Evolutionary conservation across 35 echinoderm and acorn worm genomes (phyloP).

Genomic region (Ptychodera flava): DNA sequence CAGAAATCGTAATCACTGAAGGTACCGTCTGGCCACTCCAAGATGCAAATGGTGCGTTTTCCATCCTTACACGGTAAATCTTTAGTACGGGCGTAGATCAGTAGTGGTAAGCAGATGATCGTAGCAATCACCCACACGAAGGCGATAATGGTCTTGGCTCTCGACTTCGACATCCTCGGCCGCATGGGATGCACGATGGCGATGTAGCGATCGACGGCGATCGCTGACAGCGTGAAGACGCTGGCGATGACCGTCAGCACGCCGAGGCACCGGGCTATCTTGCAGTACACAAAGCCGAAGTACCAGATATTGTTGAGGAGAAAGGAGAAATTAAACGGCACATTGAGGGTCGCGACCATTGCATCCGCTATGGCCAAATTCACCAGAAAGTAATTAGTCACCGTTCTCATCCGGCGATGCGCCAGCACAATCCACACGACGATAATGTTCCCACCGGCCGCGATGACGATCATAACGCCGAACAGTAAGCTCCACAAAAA

Average conservation of each 20-base stretch:
- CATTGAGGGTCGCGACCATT: constrained; percentile 61
- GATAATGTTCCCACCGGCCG: constrained; percentile 70
- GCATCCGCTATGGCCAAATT: constrained; percentile 86
- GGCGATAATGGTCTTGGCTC: not conserved
- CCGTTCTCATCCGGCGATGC: constrained; percentile 76
- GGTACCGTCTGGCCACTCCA: not conserved
- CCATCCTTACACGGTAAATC: not conserved
- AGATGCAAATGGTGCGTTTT: not conserved
- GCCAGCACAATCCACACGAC: constrained; percentile 92
- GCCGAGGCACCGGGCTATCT: constrained; percentile 44
- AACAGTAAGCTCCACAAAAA: constrained; percentile 57
- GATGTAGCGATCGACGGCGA: constrained; percentile 75
- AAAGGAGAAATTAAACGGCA: constrained; percentile 45
- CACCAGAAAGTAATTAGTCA: constrained; percentile 87
- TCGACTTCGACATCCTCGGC: constrained; percentile 51
- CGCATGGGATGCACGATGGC: constrained; percentile 81
- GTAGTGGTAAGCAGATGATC: not conserved
- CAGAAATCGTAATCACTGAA: not conserved
- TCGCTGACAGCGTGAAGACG: constrained; percentile 65
- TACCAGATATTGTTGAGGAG: constrained; percentile 60
- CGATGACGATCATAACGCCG: constrained; percentile 35
- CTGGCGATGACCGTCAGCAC: constrained; percentile 52
- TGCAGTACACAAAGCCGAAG: constrained; percentile 50
- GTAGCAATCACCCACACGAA: constrained; percentile 1
- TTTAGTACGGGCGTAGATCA: not conserved